Conservation (phyloP, 1,140 invertebrate species). For the Gonioctena quinquepunctata region DNA sequence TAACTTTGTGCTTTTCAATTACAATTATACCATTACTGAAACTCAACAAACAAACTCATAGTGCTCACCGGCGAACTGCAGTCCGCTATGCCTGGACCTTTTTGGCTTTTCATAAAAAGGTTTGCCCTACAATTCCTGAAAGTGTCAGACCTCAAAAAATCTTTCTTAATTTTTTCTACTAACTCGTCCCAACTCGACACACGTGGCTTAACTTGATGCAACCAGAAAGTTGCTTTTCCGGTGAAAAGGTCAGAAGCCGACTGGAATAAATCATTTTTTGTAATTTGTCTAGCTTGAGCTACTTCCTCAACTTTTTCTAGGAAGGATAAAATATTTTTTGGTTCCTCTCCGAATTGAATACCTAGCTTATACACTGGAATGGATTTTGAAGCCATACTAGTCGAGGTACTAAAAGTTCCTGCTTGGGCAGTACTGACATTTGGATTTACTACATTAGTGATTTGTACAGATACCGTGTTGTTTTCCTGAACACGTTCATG, state of each 20-base stretch:
- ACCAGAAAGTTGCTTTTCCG: constrained; percentile 12
- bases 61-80: too few relatives aligned
- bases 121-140: too few relatives aligned
- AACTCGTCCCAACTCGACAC: constrained; percentile 35
- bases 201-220: constrained; percentile 17
- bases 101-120: too few relatives aligned
- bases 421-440: neutral
- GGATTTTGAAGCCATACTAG: too few relatives aligned
- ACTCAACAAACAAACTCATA: too few relatives aligned
- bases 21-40: too few relatives aligned
- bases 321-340: neutral
- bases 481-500: neutral
- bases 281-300: neutral
- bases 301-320: constrained; percentile 1
- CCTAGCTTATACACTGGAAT: neutral
- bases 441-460: too few relatives aligned
- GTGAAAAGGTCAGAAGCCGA: constrained; percentile 13
- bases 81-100: too few relatives aligned
- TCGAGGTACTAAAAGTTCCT: too few relatives aligned
- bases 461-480: too few relatives aligned
- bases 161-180: constrained; percentile 21
- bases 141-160: constrained; percentile 41
- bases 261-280: neutral
- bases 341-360: neutral
- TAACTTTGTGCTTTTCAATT: too few relatives aligned